Evolutionary conservation across 2,888 invertebrate genomes (phyloP).

Genomic region (Diloba caeruleocephala): DNA sequence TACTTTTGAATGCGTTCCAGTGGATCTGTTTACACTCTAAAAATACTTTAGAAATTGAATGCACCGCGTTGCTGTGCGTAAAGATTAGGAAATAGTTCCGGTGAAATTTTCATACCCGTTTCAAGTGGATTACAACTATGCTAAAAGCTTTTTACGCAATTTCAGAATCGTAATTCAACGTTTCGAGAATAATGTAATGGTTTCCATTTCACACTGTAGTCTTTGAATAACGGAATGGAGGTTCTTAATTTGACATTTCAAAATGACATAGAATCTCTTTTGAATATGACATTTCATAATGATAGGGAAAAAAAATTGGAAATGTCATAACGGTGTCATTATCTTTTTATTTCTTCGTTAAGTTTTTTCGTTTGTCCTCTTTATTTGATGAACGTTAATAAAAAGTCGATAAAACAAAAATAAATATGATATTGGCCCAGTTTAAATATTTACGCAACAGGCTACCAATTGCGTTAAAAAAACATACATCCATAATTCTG

Average conservation of each 20-base stretch:
- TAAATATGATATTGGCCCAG: no score
- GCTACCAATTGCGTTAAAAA: no score
- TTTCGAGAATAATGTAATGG: constrained; percentile 13
- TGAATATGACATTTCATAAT: no score
- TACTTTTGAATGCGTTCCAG: background rate
- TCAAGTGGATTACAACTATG: constrained; percentile 26
- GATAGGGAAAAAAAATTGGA: no score
- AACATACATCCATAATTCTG: no score
- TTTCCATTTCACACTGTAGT: background rate
- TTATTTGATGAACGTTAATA: no score
- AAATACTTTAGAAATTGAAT: constrained; percentile 38
- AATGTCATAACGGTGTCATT: no score
- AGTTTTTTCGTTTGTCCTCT: no score
- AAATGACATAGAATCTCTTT: background rate
- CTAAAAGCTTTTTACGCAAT: constrained; percentile 49
- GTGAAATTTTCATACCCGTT: constrained; percentile 51
- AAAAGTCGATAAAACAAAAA: no score
- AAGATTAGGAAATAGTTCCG: constrained; percentile 54
- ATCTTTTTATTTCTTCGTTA: no score
- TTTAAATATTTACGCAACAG: no score
- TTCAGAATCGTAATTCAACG: constrained; percentile 9
- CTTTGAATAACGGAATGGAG: background rate
- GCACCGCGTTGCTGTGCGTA: constrained; percentile 32
- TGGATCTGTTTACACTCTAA: constrained; percentile 37
- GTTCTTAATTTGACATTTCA: background rate